Evolutionary conservation across 2,797 vertebrate genomes (phyloP).

Genomic region (Phrynocephalus vlangalii): DNA sequence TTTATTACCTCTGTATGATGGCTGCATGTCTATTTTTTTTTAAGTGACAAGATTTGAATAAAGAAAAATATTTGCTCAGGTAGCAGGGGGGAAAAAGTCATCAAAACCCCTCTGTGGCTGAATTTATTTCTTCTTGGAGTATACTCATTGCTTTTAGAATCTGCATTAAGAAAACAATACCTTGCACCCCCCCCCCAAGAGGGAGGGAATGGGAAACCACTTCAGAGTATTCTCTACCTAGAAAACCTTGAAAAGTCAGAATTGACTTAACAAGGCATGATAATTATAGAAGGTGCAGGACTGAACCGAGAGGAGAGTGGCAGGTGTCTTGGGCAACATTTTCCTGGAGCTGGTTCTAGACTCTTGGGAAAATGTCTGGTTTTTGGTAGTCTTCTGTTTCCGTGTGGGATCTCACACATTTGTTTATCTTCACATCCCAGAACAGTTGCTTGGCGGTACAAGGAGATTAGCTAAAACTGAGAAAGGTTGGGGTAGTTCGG

Average conservation of each 20-base stretch:
- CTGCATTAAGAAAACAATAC: not conserved
- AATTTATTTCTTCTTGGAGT: not conserved
- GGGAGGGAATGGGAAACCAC: no score
- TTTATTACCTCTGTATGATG: conserved; percentile 26
- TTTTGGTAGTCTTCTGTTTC: not conserved
- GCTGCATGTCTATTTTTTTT: not conserved
- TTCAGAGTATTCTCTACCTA: no score
- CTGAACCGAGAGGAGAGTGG: not conserved
- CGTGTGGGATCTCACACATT: not conserved
- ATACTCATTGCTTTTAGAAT: not conserved
- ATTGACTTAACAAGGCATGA: no score
- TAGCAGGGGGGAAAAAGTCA: not conserved
- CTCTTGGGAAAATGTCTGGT: not conserved
- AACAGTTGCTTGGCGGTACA: not conserved
- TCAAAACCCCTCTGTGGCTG: not conserved
- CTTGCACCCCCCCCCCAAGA: no score
- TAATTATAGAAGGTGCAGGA: not conserved
- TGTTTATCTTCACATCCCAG: not conserved
- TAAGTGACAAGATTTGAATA: not conserved
- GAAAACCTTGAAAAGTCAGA: no score
- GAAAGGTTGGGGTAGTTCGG: not conserved
- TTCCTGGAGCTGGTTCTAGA: not conserved
- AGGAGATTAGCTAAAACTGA: not conserved
- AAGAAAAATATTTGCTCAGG: not conserved
- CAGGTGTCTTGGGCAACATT: no score